Conservation (phyloP, 2,113 vertebrate species). For the Sturnira hondurensis region DNA sequence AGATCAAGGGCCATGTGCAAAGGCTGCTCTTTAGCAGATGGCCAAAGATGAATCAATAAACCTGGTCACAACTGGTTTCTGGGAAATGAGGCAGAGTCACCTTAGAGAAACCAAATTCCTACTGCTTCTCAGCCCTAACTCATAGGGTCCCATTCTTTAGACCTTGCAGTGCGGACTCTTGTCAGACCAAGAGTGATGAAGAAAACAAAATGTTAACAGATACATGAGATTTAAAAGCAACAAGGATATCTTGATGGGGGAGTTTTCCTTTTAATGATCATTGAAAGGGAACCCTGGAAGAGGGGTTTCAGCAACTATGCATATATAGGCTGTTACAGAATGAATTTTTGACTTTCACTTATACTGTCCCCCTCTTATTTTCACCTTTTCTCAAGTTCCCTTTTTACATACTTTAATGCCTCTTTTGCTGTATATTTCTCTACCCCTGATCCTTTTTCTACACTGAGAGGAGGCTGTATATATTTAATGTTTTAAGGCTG, state of each 20-base stretch:
- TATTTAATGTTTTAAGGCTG: neutral
- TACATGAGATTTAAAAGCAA: neutral
- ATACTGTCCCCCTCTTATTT: neutral
- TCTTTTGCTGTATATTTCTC: neutral
- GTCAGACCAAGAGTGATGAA: neutral
- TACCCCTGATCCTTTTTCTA: neutral
- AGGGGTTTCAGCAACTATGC: accelerated
- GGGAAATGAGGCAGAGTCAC: neutral
- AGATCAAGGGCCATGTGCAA: neutral
- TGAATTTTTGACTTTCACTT: neutral
- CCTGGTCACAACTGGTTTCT: no score
- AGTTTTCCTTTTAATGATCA: neutral
- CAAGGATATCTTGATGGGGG: neutral
- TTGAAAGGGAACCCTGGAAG: neutral
- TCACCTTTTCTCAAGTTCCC: neutral
- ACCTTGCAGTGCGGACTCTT: neutral
- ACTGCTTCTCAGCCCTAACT: neutral
- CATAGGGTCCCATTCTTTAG: neutral
- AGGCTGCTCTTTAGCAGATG: neutral
- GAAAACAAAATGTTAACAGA: neutral
- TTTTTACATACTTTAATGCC: neutral
- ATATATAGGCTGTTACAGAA: accelerated
- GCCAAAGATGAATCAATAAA: neutral
- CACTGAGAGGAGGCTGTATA: neutral
- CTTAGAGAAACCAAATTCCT: neutral